These are phyloP conservation scores for Eupithecia centaureata DNA, from an alignment of 2,888 invertebrate species.

Conservation along the genomic window DNA sequence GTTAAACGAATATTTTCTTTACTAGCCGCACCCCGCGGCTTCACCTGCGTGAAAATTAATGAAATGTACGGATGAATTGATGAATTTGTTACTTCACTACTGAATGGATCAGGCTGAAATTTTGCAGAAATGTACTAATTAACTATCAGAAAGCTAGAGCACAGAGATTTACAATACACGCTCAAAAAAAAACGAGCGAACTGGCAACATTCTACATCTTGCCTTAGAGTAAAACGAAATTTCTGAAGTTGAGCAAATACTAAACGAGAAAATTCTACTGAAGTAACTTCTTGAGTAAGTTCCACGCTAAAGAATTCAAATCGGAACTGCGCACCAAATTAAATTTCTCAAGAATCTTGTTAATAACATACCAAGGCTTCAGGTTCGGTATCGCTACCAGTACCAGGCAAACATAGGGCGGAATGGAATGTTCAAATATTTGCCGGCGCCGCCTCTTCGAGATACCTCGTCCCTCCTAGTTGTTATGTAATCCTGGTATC, in stretches of 20 bases:
- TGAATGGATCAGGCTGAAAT: neutral
- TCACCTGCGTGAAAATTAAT: too few species aligned
- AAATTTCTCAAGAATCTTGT: slow-evolving; percentile 41
- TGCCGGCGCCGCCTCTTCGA: slow-evolving; percentile 55
- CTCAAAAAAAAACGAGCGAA: neutral
- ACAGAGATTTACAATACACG: too few species aligned
- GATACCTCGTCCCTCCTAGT: slow-evolving; percentile 56
- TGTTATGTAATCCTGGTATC: slow-evolving; percentile 63
- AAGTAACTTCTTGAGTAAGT: slow-evolving; percentile 11
- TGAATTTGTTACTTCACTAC: too few species aligned
- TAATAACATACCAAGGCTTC: slow-evolving; percentile 53
- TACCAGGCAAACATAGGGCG: slow-evolving; percentile 67
- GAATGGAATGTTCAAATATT: slow-evolving; percentile 63
- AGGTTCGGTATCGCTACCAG: slow-evolving; percentile 52
- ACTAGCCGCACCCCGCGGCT: too few species aligned
- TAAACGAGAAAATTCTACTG: neutral
- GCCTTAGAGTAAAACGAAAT: neutral
- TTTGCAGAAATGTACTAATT: neutral
- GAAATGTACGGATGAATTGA: too few species aligned
- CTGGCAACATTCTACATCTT: neutral
- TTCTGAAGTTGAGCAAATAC: neutral
- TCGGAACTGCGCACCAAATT: slow-evolving; percentile 34
- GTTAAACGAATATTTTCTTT: too few species aligned
- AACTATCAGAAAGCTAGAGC: too few species aligned
- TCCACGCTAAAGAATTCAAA: slow-evolving; percentile 31